phyloP scores from a whole-genome alignment of 2,888 invertebrate species.

The Mesochorus sp. region DNA sequence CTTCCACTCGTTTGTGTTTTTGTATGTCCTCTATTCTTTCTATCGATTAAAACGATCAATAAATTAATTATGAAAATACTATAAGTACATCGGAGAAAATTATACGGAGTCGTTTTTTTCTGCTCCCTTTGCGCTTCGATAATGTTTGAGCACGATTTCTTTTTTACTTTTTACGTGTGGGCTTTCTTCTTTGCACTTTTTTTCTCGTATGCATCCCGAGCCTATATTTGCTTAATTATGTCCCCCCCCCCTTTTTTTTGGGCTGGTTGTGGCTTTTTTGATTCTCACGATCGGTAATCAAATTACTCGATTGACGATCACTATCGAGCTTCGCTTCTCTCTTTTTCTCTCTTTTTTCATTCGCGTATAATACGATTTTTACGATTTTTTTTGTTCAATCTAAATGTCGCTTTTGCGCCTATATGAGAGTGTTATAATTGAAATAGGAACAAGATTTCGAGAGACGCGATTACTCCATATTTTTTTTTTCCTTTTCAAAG shows the following conservation, averaged over 20 bases:
- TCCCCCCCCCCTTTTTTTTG: neutral
- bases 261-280: neutral
- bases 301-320: no score
- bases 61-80: slow-evolving; percentile 79
- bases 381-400: no score
- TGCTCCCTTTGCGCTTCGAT: slow-evolving; percentile 6
- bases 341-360: neutral
- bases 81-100: slow-evolving; percentile 76
- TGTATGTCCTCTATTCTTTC: neutral
- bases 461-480: no score
- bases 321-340: no score
- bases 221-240: neutral
- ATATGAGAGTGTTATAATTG: no score
- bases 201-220: slow-evolving; percentile 8
- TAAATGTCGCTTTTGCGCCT: no score
- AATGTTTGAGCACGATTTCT: slow-evolving; percentile 28
- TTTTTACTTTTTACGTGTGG: slow-evolving; percentile 18
- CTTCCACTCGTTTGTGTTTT: slow-evolving; percentile 23
- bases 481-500: no score
- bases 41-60: slow-evolving; percentile 74
- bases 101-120: slow-evolving; percentile 45
- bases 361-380: no score
- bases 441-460: no score
- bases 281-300: neutral
- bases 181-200: neutral